phyloP scores from a whole-genome alignment of 2,113 vertebrate species.

The Eupsittula cactorum region DNA sequence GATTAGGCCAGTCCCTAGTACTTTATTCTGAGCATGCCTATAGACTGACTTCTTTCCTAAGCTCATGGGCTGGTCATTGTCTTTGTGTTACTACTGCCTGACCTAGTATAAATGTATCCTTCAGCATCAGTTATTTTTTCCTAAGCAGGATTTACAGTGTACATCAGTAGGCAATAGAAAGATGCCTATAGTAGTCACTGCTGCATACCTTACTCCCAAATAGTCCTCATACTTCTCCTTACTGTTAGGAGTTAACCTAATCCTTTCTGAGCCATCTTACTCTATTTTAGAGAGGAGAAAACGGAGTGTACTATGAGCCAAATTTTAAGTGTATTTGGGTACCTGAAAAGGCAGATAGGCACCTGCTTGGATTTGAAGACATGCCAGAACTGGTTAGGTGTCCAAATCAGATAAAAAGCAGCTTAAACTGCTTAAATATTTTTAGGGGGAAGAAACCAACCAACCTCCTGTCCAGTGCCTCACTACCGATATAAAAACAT shows the following conservation, averaged over 20 bases:
- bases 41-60: not conserved
- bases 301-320: not conserved
- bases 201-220: not conserved
- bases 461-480: not conserved
- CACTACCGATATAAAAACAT: not conserved
- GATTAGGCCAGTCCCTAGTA: not conserved
- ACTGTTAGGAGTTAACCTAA: not conserved
- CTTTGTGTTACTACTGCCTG: not conserved
- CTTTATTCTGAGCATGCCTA: not conserved
- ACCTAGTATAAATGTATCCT: not conserved
- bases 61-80: not conserved
- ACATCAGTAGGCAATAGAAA: not conserved
- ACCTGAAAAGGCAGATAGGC: not conserved
- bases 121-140: not conserved
- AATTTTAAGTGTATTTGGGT: not conserved
- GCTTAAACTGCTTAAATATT: not conserved
- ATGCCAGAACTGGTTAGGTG: not conserved
- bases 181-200: not conserved
- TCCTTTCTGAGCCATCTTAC: not conserved
- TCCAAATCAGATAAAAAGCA: not conserved
- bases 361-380: not conserved
- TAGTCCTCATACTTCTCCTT: not conserved
- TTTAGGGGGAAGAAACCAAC: not conserved
- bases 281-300: not conserved
- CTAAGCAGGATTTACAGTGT: not conserved